A percentile compares a stretch with the other conserved stretches of the same genome.
Evolutionary conservation across 2,113 vertebrate species (phyloP).

Genomic region (Macquaria ambigua): DNA sequence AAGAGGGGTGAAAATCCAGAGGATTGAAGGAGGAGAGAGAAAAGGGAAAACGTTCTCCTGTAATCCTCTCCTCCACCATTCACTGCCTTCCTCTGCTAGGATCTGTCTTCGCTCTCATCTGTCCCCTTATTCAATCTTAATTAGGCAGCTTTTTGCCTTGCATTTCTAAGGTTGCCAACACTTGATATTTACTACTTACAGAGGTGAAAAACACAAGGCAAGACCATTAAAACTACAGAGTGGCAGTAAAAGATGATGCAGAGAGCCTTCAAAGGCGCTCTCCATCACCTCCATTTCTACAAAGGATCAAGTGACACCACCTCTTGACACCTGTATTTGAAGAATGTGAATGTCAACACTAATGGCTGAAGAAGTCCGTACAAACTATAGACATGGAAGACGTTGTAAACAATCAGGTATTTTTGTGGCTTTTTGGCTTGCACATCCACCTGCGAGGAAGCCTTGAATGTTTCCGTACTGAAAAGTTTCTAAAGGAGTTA

Average conservation of each 20-base stretch:
- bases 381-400: constrained; percentile 44
- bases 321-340: constrained; percentile 41
- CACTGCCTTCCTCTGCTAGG: constrained; percentile 24
- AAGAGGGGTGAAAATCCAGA: constrained; percentile 55
- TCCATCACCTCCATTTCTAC: constrained; percentile 32
- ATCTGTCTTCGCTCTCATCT: constrained; percentile 37
- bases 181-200: constrained; percentile 17
- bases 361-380: constrained; percentile 14
- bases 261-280: constrained; percentile 34
- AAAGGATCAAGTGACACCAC: constrained; percentile 53
- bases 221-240: constrained; percentile 19
- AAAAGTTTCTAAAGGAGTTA: constrained; percentile 24
- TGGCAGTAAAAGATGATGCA: constrained; percentile 30
- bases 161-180: constrained; percentile 25
- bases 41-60: constrained; percentile 32
- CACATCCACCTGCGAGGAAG: constrained; percentile 2
- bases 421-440: constrained; percentile 20
- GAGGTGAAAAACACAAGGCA: constrained; percentile 37
- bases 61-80: constrained; percentile 61
- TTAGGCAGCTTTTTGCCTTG: constrained; percentile 28
- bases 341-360: constrained; percentile 22
- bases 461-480: not conserved
- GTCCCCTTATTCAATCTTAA: constrained; percentile 45
- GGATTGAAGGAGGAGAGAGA: constrained; percentile 45
- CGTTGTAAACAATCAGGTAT: constrained; percentile 42